A percentile compares a stretch with the other conserved stretches of the same genome.
phyloP scores from a whole-genome alignment of 2,888 invertebrate species.

The Oxystoma pomonae region DNA sequence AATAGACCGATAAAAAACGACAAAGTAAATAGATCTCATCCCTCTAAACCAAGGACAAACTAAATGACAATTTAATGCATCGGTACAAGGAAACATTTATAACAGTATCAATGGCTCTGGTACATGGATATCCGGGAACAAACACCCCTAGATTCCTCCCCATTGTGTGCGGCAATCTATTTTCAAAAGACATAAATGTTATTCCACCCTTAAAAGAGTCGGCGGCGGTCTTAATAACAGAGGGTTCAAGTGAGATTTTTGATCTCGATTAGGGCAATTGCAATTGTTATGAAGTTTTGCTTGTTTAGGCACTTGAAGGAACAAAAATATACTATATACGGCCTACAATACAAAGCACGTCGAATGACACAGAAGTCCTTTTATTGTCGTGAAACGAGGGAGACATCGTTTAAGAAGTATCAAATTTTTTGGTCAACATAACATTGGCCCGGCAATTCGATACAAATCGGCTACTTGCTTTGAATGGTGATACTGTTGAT shows the following conservation, averaged over 20 bases:
- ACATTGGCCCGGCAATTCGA: background rate
- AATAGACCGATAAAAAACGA: too few relatives aligned
- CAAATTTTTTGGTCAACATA: background rate
- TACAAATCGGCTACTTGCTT: background rate
- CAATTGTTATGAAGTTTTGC: background rate
- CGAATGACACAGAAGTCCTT: background rate
- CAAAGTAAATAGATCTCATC: background rate
- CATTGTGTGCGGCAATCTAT: background rate
- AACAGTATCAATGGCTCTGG: constrained; percentile 27
- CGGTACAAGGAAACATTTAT: constrained; percentile 10
- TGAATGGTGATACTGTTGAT: background rate
- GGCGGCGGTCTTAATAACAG: background rate
- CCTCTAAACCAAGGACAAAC: background rate
- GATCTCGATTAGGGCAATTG: background rate
- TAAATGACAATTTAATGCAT: constrained; percentile 5
- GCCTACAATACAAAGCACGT: background rate
- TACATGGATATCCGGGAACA: constrained; percentile 32
- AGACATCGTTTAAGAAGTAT: background rate
- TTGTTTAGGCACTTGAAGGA: background rate
- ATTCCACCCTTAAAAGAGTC: background rate
- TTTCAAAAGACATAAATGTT: background rate
- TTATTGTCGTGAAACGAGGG: background rate
- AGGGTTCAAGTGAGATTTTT: background rate
- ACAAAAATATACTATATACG: background rate
- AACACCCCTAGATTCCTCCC: constrained; percentile 26